Evolutionary conservation across 2,888 invertebrate species (phyloP).

Genomic region (Psococerastis gibbosa): DNA sequence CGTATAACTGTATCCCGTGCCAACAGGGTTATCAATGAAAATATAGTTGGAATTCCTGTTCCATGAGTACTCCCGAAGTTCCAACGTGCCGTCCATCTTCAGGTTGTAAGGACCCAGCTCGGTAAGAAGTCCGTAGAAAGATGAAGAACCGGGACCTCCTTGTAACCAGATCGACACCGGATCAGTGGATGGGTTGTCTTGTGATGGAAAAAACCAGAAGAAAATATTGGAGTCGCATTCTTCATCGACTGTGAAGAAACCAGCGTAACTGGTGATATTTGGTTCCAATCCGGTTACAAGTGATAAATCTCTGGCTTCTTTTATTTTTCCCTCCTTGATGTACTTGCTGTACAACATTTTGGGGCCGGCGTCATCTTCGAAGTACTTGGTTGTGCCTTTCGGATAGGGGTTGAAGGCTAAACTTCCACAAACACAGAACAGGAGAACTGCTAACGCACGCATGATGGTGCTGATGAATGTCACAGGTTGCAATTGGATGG

Average conservation of each 20-base stretch:
- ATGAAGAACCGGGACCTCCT: slow-evolving; percentile 4
- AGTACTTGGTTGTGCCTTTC: not conserved
- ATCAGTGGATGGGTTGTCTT: slow-evolving; percentile 11
- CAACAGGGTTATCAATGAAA: slow-evolving; percentile 85
- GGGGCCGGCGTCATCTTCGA: not conserved
- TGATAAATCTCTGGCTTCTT: not conserved
- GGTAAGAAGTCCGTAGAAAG: not conserved
- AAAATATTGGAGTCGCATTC: slow-evolving; percentile 20
- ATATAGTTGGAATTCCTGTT: slow-evolving; percentile 55
- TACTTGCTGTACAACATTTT: not conserved
- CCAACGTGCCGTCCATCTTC: slow-evolving; percentile 28
- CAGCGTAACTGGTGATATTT: slow-evolving; percentile 25
- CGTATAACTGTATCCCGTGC: slow-evolving; percentile 83
- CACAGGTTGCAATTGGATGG: too few species aligned
- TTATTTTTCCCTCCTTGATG: not conserved
- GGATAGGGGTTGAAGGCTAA: not conserved
- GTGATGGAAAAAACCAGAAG: slow-evolving; percentile 31
- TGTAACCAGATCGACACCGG: slow-evolving; percentile 7
- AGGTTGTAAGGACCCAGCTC: slow-evolving; percentile 12
- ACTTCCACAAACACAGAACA: too few species aligned
- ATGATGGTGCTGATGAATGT: too few species aligned
- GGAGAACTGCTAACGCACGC: too few species aligned
- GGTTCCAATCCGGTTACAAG: slow-evolving; percentile 2
- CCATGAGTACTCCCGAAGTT: slow-evolving; percentile 58
- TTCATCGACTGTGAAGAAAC: slow-evolving; percentile 2